Conservation (phyloP, 2,797 vertebrate genomes). For the Selene dorsalis region DNA sequence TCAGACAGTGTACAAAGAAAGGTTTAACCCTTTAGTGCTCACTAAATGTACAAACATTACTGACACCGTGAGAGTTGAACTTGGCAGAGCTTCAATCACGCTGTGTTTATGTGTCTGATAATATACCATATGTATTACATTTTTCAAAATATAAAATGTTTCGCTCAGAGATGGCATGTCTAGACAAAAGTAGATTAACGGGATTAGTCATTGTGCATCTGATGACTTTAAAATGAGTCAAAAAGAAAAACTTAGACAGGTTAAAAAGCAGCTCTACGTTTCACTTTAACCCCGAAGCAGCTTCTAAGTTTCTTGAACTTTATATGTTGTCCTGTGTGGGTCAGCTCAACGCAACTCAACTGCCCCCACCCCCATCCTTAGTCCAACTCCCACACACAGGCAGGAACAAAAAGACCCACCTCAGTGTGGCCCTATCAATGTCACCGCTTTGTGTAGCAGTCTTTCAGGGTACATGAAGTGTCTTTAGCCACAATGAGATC, state of each 20-base stretch:
- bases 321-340: conserved; percentile 68
- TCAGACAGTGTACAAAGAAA: conserved; percentile 78
- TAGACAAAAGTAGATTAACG: conserved; percentile 63
- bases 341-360: conserved; percentile 65
- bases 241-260: conserved; percentile 49
- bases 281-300: conserved; percentile 70
- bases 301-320: conserved; percentile 72
- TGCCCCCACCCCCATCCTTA: conserved; percentile 73
- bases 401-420: conserved; percentile 84
- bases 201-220: conserved; percentile 65
- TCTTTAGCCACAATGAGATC: conserved; percentile 84
- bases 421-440: conserved; percentile 86
- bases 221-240: conserved; percentile 64
- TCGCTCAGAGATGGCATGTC: conserved; percentile 48
- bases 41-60: conserved; percentile 72
- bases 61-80: conserved; percentile 60
- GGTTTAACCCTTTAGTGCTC: conserved; percentile 76
- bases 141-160: conserved; percentile 32
- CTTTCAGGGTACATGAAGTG: conserved; percentile 86
- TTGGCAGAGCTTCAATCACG: conserved; percentile 65
- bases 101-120: conserved; percentile 23
- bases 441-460: conserved; percentile 82
- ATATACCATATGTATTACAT: conserved; percentile 42
- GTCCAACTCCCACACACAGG: conserved; percentile 80
- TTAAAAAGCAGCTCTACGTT: conserved; percentile 59